These are phyloP conservation scores for Neogobius melanostomus DNA, from an alignment of 2,113 vertebrate species.

Conservation along the genomic window DNA sequence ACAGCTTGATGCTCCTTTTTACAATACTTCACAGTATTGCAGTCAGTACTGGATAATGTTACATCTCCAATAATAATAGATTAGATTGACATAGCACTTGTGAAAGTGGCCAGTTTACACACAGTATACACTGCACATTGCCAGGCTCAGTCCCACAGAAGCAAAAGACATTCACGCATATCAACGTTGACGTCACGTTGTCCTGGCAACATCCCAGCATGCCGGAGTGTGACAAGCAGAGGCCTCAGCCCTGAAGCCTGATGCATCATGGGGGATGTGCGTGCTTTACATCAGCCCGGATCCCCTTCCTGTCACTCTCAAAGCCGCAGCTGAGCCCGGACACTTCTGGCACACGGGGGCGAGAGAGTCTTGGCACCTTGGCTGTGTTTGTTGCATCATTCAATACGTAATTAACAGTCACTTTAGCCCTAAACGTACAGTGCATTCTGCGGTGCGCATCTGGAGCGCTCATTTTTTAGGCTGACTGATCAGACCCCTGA, in stretches of 20 bases:
- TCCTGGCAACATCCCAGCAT: constrained; percentile 69
- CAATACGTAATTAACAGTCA: constrained; percentile 44
- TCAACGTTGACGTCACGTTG: constrained; percentile 66
- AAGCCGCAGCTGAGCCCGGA: constrained; percentile 44
- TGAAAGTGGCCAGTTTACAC: constrained; percentile 47
- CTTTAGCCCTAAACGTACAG: constrained; percentile 23
- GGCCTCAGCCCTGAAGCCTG: constrained; percentile 61
- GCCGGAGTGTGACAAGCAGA: constrained; percentile 58
- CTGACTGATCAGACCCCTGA: constrained; percentile 58
- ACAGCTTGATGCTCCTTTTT: no score
- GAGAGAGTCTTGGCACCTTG: constrained; percentile 11
- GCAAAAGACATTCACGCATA: constrained; percentile 37
- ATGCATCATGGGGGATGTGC: constrained; percentile 65
- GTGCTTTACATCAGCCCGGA: constrained; percentile 63
- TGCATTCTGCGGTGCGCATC: constrained; percentile 34
- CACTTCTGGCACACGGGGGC: constrained; percentile 9
- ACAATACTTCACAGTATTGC: no score
- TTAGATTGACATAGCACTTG: no score
- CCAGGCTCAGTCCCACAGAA: constrained; percentile 30
- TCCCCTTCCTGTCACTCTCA: constrained; percentile 33
- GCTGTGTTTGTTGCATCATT: constrained; percentile 22
- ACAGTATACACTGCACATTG: constrained; percentile 15
- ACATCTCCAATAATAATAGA: no score
- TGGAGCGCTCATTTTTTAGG: constrained; percentile 30
- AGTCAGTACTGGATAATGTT: no score